Base-by-base conservation (phyloP, 2,797 vertebrate species). In the Hapalemur alaotrensis region DNA sequence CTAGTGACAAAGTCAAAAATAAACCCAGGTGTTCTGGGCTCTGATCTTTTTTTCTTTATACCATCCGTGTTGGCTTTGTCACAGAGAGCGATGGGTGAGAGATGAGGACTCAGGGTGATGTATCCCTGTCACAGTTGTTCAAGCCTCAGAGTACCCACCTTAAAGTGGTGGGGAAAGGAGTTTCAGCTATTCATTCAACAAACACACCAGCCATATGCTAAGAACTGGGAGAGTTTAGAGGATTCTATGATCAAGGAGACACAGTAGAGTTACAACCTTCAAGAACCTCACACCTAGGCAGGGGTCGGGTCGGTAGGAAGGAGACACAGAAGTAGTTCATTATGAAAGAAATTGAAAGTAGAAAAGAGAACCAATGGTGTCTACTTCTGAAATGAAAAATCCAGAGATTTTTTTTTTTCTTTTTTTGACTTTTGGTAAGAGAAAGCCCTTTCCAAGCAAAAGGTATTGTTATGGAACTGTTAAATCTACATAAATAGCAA, bases 401-500 rank as follows among this genome's bases (percentile, higher is more conserved):
- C 4, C 0, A 85, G 73, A 5, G 2, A 32, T n/a, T 65, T 73
- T 75, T 25, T 50, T 79, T 80, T n/a, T 65, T 65, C 69, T 28
- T 43, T 85, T 67, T 75, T 80, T 9, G 1, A 35, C 46, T 81
- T 83, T 48, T n/a, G 22, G 70, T 82, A 78, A 92, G n/a, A 82
- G 46, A 76, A 85, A 48, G 35, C 9, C n/a, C 80, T 94, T 89
- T 69, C 88, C 59, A 79, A 73, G 85, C 46, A 6, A 54, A 92
- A 86, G 63, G 84, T 76, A 54, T 95, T 91, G 89, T 96, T n/a
- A 76, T 50, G 95, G 97, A 97, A 97, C 97, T 92, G 8, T 81
- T 35, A 43, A 75, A 69, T 92, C 89, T 86, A 91, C 85, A 59
- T 81, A 96, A 98, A 98, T 96, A 95, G 98, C 96, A 93, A 63